Percentiles rank a stretch among this genome's conserved stretches.
These are phyloP conservation scores for Ondatra zibethicus DNA, from an alignment of 2,113 vertebrate species.

Conservation along the genomic window DNA sequence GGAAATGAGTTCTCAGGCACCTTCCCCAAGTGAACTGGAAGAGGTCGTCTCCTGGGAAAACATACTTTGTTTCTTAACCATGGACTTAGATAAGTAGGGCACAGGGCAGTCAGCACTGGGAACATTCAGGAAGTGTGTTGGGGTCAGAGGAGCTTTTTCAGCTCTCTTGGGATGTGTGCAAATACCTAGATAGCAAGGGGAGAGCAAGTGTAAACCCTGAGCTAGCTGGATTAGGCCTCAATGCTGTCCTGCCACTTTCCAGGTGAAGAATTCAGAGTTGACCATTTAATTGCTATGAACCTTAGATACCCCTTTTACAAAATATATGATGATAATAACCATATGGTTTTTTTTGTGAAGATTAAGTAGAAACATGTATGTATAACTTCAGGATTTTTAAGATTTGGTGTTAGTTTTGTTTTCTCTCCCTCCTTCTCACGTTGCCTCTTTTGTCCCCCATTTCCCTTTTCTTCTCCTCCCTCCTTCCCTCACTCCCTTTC, in stretches of 20 bases:
- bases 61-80: slow-evolving; percentile 37
- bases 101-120: background rate
- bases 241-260: background rate
- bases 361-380: slow-evolving; percentile 39
- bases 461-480: background rate
- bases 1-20: slow-evolving; percentile 1
- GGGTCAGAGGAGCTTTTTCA: slow-evolving; percentile 19
- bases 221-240: background rate
- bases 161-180: background rate
- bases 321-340: slow-evolving; percentile 14
- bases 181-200: background rate
- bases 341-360: slow-evolving; percentile 23
- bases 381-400: slow-evolving; percentile 10
- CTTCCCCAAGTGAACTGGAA: background rate
- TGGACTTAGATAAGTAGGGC: background rate
- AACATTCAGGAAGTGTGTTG: background rate
- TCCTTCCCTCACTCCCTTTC: background rate
- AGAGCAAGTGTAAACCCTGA: background rate
- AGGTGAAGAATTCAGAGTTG: background rate
- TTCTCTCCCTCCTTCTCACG: background rate
- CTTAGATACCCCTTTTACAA: slow-evolving; percentile 28
- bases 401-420: slow-evolving; percentile 26
- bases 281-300: slow-evolving; percentile 41
- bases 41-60: background rate
- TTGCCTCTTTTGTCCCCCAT: background rate